Evolutionary conservation across 2,888 invertebrate genomes (phyloP), one percentile per base, ranked within the genome.

Genomic region (Polyommatus icarus): DNA sequence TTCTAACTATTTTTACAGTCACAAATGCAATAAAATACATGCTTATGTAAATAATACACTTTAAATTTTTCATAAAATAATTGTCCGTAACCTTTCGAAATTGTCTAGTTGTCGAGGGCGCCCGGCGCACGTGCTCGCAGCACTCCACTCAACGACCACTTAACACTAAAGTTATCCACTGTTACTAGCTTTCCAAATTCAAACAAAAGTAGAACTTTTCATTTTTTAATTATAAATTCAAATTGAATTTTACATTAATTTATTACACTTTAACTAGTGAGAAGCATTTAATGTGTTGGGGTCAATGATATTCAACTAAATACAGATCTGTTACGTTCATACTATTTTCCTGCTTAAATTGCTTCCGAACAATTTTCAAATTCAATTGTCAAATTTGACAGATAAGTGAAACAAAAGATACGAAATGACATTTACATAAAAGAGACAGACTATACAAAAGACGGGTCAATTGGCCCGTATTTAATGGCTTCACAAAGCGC

Each of bases 111-210:
- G 18, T 75, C 15, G n/a, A 46, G 15, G 24, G 8, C 7, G 7
- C n/a, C 12, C 54, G 29, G 75, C 46, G 46, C 75, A 29, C 18
- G 73, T 20, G 36, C 40, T 73, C 4, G 15, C 29, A 24, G 29
- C 54, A 54, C 75, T 75, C 29, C 20, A 75, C 75, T 75, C 29
- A 50, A 75, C 18, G 54, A 54, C 72, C 75, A 29, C 75, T 75
- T 75, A 75, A 54, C 73, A 73, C 75, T 54, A 29, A 50, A 75
- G 46, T 50, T 75, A 75, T 75, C 24, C 75, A 54, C 50, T 75
- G 54, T 75, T 75, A 75, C 54, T 54, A 18, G 50, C 24, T 75
- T 75, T 73, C 20, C 24, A 75, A 50, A 29, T 75, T 40, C 5
- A 1, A 73, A 73, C 46, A 29, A 75, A 18, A 18, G 20, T n/a